These are phyloP conservation scores for Andrena bucephala DNA, from an alignment of 2,888 invertebrate genomes.

Conservation along the genomic window DNA sequence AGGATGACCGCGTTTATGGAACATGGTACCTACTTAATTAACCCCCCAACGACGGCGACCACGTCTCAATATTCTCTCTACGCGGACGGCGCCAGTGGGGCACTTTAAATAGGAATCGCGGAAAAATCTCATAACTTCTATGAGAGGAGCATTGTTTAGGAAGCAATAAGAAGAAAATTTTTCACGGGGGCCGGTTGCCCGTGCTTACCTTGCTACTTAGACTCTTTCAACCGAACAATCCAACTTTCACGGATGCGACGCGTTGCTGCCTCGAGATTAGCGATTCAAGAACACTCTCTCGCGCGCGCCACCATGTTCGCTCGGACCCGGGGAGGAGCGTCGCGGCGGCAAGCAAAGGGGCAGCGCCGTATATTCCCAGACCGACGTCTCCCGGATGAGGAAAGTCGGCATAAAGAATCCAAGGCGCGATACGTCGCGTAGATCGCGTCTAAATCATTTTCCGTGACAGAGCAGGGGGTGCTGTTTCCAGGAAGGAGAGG, in stretches of 20 bases:
- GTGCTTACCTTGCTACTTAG: too few relatives aligned
- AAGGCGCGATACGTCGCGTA: conserved; percentile 38
- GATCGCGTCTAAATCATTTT: conserved; percentile 68
- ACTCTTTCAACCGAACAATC: conserved; percentile 33
- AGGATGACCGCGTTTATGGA: too few relatives aligned
- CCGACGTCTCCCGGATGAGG: conserved; percentile 28
- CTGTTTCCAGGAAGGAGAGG: conserved; percentile 46
- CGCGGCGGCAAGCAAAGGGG: conserved; percentile 1
- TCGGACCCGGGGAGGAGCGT: neutral
- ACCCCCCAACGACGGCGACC: too few relatives aligned
- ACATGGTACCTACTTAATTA: too few relatives aligned
- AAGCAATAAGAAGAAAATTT: too few relatives aligned
- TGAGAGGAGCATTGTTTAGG: too few relatives aligned
- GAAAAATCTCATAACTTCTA: too few relatives aligned
- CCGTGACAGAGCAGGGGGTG: conserved; percentile 39
- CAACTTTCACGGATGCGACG: conserved; percentile 39
- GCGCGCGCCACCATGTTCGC: neutral
- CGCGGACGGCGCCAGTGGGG: too few relatives aligned
- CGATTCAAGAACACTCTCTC: neutral
- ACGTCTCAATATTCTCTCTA: too few relatives aligned
- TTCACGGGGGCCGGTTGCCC: too few relatives aligned
- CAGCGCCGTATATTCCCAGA: conserved; percentile 15
- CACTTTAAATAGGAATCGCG: too few relatives aligned
- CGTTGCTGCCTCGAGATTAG: neutral
- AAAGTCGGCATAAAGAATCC: conserved; percentile 34